Evolutionary conservation across 2,797 vertebrate species (phyloP).

Genomic region (Acridotheres tristis): DNA sequence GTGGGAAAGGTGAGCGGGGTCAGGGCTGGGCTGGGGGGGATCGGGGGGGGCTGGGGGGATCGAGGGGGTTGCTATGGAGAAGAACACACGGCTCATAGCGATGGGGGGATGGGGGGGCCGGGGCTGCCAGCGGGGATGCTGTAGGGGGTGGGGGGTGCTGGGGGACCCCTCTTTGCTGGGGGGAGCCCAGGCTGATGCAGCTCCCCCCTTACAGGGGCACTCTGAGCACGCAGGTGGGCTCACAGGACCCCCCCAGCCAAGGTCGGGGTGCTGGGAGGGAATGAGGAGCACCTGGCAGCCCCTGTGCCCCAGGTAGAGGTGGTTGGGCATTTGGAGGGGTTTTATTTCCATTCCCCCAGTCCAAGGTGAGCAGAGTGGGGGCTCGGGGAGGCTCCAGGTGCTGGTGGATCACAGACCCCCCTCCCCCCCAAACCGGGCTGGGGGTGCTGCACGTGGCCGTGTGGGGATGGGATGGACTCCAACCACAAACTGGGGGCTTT

Average conservation of each 20-base stretch:
- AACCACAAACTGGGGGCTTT: background rate
- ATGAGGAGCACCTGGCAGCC: too few species aligned
- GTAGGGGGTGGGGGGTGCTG: background rate
- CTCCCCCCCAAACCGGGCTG: too few species aligned
- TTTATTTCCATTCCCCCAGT: accelerated
- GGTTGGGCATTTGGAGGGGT: too few species aligned
- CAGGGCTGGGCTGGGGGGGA: background rate
- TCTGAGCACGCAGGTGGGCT: background rate
- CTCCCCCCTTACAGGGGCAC: too few species aligned
- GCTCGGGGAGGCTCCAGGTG: background rate
- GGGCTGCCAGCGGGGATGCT: background rate
- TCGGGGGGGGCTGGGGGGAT: background rate
- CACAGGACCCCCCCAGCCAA: background rate
- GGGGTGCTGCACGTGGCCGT: too few species aligned
- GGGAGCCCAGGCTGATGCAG: too few species aligned
- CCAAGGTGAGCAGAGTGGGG: background rate
- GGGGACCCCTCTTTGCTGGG: background rate
- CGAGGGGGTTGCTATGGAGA: conserved; percentile 64
- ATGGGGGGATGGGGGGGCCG: background rate
- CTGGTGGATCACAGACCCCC: background rate
- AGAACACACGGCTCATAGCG: conserved; percentile 54
- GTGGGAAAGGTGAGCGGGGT: conserved; percentile 38
- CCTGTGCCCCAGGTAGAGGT: background rate
- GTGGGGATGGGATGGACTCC: too few species aligned
- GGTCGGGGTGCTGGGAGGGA: background rate